Percentiles rank a stretch among this genome's conserved stretches.
Evolutionary conservation across 2,113 vertebrate genomes (phyloP).

Genomic region (Pachycephala philippinensis): DNA sequence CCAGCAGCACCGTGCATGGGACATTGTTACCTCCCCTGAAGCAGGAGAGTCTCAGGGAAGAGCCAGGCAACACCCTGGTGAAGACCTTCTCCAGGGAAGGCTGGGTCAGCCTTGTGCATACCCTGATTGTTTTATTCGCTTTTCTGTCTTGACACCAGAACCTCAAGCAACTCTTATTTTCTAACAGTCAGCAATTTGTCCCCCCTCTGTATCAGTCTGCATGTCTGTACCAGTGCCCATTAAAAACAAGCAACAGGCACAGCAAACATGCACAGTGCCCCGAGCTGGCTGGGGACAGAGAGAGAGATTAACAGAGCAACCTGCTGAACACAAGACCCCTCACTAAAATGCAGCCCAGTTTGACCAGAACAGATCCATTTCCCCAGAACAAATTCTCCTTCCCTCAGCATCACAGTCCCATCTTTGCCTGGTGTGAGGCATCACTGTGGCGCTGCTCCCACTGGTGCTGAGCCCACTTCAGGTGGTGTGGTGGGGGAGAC

Average conservation of each 20-base stretch:
- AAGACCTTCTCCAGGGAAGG: not conserved
- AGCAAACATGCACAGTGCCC: accelerated
- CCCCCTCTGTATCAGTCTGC: not conserved
- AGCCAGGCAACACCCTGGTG: accelerated
- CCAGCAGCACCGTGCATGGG: not conserved
- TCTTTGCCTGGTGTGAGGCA: not conserved
- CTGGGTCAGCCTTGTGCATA: not conserved
- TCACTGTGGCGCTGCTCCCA: accelerated
- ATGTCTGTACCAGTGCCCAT: accelerated
- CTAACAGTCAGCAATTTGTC: not conserved
- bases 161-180: not conserved
- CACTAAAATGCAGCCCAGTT: not conserved
- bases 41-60: not conserved
- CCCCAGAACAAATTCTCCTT: not conserved
- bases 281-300: not conserved
- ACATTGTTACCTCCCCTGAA: accelerated
- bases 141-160: not conserved
- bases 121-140: accelerated
- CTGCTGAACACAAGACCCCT: not conserved
- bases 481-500: not conserved
- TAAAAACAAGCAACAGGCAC: not conserved
- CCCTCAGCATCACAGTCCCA: not conserved
- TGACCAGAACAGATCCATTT: not conserved
- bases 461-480: not conserved
- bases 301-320: not conserved